phyloP scores from a whole-genome alignment of 2,797 vertebrate species.

The Hoplostethus atlanticus region DNA sequence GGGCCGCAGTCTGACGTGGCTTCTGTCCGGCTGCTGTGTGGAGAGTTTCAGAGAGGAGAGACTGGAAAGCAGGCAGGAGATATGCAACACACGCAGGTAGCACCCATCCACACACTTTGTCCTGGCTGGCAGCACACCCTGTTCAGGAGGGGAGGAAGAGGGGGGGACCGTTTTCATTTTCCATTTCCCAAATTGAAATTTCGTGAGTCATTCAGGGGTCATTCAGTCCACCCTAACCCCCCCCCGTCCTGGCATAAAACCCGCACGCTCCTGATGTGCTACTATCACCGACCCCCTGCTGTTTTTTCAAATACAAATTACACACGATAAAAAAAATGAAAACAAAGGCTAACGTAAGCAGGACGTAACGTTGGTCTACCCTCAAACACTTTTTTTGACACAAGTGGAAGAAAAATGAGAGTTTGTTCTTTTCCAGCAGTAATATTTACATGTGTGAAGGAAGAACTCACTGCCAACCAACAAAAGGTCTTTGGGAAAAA shows the following conservation, averaged over 20 bases:
- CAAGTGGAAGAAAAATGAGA: slow-evolving; percentile 27
- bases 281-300: neutral
- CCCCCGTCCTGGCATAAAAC: neutral
- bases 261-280: neutral
- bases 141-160: neutral
- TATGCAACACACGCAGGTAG: neutral
- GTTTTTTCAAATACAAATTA: slow-evolving; percentile 36
- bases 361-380: slow-evolving; percentile 11
- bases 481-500: slow-evolving; percentile 16
- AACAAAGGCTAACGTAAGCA: slow-evolving; percentile 8
- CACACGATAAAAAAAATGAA: neutral
- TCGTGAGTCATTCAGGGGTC: slow-evolving; percentile 59
- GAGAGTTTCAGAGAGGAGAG: too few relatives aligned
- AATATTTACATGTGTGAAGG: slow-evolving; percentile 71
- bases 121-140: slow-evolving; percentile 28
- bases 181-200: slow-evolving; percentile 39
- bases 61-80: neutral
- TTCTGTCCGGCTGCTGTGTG: too few relatives aligned
- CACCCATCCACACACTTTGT: slow-evolving; percentile 15
- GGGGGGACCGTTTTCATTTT: slow-evolving; percentile 23
- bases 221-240: neutral
- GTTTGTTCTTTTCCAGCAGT: slow-evolving; percentile 49
- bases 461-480: slow-evolving; percentile 47
- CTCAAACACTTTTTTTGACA: slow-evolving; percentile 41
- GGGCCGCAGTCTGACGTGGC: neutral